Conservation (phyloP, 2,888 invertebrate genomes). For the Spisula solida region DNA sequence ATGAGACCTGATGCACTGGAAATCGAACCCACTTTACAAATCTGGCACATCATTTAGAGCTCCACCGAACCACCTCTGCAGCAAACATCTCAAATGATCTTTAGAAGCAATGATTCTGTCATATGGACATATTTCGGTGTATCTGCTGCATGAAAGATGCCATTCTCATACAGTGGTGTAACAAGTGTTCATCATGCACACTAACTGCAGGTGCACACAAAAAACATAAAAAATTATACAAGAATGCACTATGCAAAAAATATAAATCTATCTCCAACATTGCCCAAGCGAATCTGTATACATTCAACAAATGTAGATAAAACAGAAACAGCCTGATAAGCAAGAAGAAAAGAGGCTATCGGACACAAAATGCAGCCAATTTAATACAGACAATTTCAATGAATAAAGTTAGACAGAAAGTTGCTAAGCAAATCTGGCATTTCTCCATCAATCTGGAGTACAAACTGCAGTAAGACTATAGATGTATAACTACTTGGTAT, state of each 20-base stretch:
- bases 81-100: no score
- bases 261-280: not conserved
- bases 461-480: not conserved
- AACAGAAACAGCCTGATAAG: not conserved
- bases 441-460: not conserved
- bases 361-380: not conserved
- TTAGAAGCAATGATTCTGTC: no score
- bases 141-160: no score
- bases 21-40: no score
- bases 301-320: not conserved
- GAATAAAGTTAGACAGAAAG: constrained; percentile 1
- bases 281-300: not conserved
- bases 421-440: constrained; percentile 8
- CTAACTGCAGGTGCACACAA: no score
- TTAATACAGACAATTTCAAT: constrained; percentile 4
- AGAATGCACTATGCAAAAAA: no score
- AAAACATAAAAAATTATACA: no score
- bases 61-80: no score
- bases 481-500: not conserved
- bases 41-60: no score
- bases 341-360: not conserved
- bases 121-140: no score
- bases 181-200: not conserved
- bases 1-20: no score
- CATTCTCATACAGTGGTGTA: no score